Base-by-base conservation (phyloP, 2,113 vertebrate species). In the Odontophorus gujanensis region DNA sequence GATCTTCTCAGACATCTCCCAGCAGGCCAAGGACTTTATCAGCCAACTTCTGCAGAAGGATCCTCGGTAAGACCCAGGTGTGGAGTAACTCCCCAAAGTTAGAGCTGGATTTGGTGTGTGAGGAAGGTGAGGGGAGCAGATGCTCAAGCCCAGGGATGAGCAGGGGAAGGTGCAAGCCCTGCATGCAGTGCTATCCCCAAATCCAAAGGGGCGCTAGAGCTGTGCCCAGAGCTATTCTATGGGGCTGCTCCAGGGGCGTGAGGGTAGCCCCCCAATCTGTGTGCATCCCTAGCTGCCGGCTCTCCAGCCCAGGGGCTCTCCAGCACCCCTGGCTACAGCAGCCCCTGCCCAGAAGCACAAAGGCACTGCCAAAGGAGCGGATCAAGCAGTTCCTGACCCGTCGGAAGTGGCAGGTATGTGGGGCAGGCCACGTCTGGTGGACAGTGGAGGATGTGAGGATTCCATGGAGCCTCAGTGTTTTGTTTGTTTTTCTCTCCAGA, bases 11-110 rank as follows among this genome's bases (percentile, higher is more conserved):
- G 98, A 98, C 71, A 98, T 99, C 90, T 98, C 98, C 5, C 97
- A 98, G 20, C 93, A 98, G 63, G 98, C 98, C 66, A 98, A 98
- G 85, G 98, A 98, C 84, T 99, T 99, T 26, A 98, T 99, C 95
- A 93, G 94, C 34, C 95, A 97, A 0, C 95, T 99, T 67, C 94
- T 99, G 87, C 98, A 97, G 84, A 99, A 98, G 83, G 97, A 98
- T 32, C 93, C 48, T 40, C 87, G 97, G 98, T 99, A 74, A 42
- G 92, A 24, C 36, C 47, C 40, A 53, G 19, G 20, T 22, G 18
- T 12, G 45, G 87, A 21, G 13, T 36, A 58, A 57, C 3, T 28
- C 24, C 47, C 47, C 13, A 14, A 11, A 32, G 32, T 25, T 26
- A n/a, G 55, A 34, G 30, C 26, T 42, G 53, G 25, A 36, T 90